Percentiles rank a stretch among this genome's conserved stretches.
These are phyloP conservation scores for Tiliqua scincoides DNA, from an alignment of 2,113 vertebrate genomes.

Conservation along the genomic window DNA sequence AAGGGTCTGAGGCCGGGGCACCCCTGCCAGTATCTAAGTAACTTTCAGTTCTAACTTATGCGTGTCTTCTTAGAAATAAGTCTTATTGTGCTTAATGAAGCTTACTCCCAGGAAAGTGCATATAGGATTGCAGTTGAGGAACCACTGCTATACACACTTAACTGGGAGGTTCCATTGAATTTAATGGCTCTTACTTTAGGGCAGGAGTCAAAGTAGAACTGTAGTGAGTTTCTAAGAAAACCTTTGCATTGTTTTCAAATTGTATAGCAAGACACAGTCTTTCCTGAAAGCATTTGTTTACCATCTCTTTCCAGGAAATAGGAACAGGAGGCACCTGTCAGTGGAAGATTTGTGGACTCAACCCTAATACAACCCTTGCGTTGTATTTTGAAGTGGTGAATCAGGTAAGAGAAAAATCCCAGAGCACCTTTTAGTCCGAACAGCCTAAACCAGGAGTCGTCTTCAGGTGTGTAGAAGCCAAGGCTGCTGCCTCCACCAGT, in stretches of 20 bases:
- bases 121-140: no score
- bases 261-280: not conserved
- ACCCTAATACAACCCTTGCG: conserved; percentile 89
- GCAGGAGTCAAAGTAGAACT: not conserved
- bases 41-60: rapidly evolving
- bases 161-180: no score
- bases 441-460: not conserved
- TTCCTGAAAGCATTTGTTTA: conserved; percentile 9
- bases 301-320: conserved; percentile 85
- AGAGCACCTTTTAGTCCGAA: not conserved
- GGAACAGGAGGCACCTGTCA: conserved; percentile 96
- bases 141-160: no score
- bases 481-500: no score
- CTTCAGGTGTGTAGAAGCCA: no score
- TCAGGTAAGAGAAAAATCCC: conserved; percentile 83
- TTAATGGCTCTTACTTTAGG: no score
- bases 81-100: no score
- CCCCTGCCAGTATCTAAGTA: not conserved
- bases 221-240: not conserved
- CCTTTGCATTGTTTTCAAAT: not conserved
- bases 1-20: not conserved
- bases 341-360: conserved; percentile 97
- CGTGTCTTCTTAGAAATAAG: no score
- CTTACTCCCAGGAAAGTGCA: no score
- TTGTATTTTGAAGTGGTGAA: conserved; percentile 97